phyloP scores from a whole-genome alignment of 2,113 vertebrate species.

The Pollachius pollachius region DNA sequence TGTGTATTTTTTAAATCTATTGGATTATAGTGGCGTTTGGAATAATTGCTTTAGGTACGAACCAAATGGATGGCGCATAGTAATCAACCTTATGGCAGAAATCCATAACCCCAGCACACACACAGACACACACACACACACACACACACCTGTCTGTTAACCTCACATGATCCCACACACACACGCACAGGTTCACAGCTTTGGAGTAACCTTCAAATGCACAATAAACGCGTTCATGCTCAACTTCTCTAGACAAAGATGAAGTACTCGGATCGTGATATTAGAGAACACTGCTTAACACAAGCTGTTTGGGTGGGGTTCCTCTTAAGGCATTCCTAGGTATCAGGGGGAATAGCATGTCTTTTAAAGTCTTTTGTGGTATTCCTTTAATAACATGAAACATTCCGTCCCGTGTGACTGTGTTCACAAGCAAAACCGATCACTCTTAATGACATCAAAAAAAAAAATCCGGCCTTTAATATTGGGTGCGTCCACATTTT shows the following conservation, averaged over 20 bases:
- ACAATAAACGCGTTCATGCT: constrained; percentile 7
- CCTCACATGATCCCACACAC: constrained; percentile 8
- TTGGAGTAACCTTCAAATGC: constrained; percentile 28
- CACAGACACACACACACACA: too few species aligned
- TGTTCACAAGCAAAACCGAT: too few species aligned
- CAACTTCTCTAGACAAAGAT: constrained; percentile 15
- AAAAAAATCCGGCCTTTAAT: too few species aligned
- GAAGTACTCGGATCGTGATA: not conserved
- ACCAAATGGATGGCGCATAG: constrained; percentile 2
- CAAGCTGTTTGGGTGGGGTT: not conserved
- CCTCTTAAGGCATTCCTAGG: not conserved
- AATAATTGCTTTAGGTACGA: constrained; percentile 16
- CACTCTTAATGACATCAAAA: too few species aligned
- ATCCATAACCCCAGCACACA: not conserved
- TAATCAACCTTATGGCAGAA: not conserved
- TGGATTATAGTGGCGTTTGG: constrained; percentile 25
- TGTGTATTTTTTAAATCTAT: constrained; percentile 3
- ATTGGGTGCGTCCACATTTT: too few species aligned
- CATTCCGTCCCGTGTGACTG: too few species aligned
- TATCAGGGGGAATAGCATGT: too few species aligned
- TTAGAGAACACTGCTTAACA: not conserved
- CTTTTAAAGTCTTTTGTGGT: too few species aligned
- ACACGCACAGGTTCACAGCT: constrained; percentile 39
- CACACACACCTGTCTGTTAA: constrained; percentile 3
- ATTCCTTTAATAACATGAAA: too few species aligned